These are phyloP conservation scores for Ceratitis capitata DNA, from an alignment of 1,140 invertebrate species.

Conservation along the genomic window DNA sequence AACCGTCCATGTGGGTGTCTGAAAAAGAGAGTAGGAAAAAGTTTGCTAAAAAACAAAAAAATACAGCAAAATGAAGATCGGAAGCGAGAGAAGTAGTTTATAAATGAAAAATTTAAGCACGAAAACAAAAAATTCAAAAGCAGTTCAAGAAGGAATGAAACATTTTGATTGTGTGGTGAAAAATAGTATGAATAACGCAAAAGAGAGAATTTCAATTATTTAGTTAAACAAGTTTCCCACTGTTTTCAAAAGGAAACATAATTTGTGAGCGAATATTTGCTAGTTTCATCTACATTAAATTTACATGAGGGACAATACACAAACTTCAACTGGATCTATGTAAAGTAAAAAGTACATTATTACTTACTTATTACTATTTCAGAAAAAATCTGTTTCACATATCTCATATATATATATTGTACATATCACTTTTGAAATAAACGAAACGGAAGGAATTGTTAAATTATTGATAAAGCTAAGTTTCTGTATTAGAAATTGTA, in stretches of 20 bases:
- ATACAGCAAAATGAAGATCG: slow-evolving; percentile 19
- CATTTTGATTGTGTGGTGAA: not conserved
- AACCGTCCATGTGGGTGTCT: slow-evolving; percentile 70
- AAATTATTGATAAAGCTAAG: too few species aligned
- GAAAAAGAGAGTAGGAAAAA: slow-evolving; percentile 64
- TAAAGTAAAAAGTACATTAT: too few species aligned
- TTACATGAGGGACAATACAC: not conserved
- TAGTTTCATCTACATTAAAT: not conserved
- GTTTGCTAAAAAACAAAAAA: slow-evolving; percentile 54
- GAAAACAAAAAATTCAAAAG: not conserved
- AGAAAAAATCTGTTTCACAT: too few species aligned
- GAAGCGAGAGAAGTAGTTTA: not conserved
- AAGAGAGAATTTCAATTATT: not conserved
- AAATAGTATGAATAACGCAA: not conserved
- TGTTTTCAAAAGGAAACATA: not conserved
- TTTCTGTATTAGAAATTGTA: too few species aligned
- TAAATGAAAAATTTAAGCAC: not conserved
- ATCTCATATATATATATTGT: too few species aligned
- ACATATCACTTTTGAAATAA: too few species aligned
- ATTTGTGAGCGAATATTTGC: not conserved
- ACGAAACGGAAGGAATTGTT: too few species aligned
- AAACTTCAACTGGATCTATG: too few species aligned
- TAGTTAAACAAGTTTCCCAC: not conserved
- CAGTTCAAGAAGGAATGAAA: not conserved
- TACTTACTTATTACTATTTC: too few species aligned